phyloP scores from a whole-genome alignment of 2,797 vertebrate species.

The Tragopan temminckii region DNA sequence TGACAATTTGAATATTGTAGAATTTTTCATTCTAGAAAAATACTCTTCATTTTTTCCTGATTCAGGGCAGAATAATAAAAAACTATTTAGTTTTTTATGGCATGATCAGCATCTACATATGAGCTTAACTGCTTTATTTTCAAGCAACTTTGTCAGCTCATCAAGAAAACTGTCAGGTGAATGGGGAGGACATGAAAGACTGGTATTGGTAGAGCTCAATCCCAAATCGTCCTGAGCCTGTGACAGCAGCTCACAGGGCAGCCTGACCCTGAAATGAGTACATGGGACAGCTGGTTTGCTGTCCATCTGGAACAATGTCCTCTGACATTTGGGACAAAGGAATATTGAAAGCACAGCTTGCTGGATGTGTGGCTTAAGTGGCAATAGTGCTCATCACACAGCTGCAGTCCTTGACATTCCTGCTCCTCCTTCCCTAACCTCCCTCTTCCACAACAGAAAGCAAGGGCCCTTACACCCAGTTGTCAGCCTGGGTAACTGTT shows the following conservation, averaged over 20 bases:
- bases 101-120: neutral
- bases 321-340: neutral
- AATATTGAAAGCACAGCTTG: neutral
- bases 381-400: neutral
- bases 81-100: neutral
- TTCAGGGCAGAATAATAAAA: neutral
- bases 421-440: neutral
- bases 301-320: neutral
- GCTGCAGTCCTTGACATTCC: neutral
- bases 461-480: neutral
- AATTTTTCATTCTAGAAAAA: neutral
- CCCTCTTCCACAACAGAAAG: neutral
- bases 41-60: neutral
- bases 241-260: neutral
- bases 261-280: neutral
- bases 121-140: neutral
- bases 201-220: neutral
- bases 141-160: neutral
- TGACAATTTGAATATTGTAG: neutral
- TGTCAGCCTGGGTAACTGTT: neutral
- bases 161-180: neutral
- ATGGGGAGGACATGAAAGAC: neutral
- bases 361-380: neutral
- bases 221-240: neutral
- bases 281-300: neutral